A percentile compares a stretch with the other conserved stretches of the same genome.
phyloP scores from a whole-genome alignment of 2,797 vertebrate species.

The Antrozous pallidus region DNA sequence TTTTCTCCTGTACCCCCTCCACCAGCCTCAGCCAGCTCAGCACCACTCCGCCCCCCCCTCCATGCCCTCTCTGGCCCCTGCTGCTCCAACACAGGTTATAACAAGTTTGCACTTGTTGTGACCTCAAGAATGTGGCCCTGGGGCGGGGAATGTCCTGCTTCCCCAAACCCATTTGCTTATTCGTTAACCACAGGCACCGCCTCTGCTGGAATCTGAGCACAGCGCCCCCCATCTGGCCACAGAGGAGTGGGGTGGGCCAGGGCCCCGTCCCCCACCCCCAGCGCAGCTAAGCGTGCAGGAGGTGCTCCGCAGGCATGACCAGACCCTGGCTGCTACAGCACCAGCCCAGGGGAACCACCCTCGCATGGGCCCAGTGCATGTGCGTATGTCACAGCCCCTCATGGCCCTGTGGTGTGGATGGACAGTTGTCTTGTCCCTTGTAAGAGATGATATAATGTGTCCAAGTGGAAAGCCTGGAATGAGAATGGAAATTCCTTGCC shows the following conservation, averaged over 20 bases:
- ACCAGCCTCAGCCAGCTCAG: background rate
- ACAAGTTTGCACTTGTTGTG: conserved; percentile 79
- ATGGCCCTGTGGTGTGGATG: background rate
- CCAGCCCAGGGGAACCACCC: background rate
- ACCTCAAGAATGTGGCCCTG: conserved; percentile 72
- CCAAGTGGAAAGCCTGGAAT: background rate
- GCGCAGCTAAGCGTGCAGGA: background rate
- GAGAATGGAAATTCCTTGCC: background rate
- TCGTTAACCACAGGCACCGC: conserved; percentile 65
- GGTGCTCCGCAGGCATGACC: background rate
- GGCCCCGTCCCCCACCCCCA: background rate
- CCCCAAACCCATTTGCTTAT: conserved; percentile 64
- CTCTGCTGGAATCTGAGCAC: background rate
- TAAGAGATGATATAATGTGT: background rate
- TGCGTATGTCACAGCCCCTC: background rate
- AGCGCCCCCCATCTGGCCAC: background rate
- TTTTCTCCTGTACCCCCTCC: background rate
- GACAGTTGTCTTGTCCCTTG: background rate
- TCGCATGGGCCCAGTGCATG: background rate
- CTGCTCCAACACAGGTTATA: conserved; percentile 76
- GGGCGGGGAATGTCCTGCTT: conserved; percentile 63
- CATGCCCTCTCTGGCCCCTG: conserved; percentile 55
- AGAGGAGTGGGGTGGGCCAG: background rate
- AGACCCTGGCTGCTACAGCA: background rate
- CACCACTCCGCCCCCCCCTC: background rate